A percentile compares a stretch with the other conserved stretches of the same genome.
These are phyloP conservation scores for Urocynchramus pylzowi DNA, from an alignment of 2,113 vertebrate genomes.

Conservation along the genomic window DNA sequence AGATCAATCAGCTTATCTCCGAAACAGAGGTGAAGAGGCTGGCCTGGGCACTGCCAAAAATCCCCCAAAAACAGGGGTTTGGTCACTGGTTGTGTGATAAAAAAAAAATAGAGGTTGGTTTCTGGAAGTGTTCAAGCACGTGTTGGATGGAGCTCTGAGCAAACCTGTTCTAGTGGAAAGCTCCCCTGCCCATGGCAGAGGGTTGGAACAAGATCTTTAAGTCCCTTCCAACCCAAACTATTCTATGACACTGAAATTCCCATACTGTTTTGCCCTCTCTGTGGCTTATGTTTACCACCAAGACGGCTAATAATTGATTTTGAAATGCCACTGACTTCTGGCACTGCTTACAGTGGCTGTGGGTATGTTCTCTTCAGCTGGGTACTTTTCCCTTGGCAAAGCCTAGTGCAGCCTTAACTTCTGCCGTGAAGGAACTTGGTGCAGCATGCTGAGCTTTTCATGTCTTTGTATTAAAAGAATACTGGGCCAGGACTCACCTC, in stretches of 20 bases:
- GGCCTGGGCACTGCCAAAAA: background rate
- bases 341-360: background rate
- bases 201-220: background rate
- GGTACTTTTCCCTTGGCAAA: background rate
- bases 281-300: background rate
- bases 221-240: background rate
- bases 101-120: no score
- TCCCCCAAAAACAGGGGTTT: background rate
- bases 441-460: background rate
- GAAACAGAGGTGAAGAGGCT: slow-evolving; percentile 87
- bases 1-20: slow-evolving; percentile 96
- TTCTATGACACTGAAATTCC: background rate
- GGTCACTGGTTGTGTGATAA: no score
- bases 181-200: background rate
- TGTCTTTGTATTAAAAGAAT: background rate
- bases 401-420: background rate
- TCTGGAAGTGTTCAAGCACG: background rate
- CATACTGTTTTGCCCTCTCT: background rate
- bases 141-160: background rate
- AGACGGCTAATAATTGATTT: background rate
- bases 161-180: background rate
- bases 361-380: background rate
- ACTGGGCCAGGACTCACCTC: background rate
- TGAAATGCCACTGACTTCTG: background rate
- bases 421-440: background rate